Conservation (phyloP, 2,888 invertebrate genomes). For the Caenorhabditis macrosperma region DNA sequence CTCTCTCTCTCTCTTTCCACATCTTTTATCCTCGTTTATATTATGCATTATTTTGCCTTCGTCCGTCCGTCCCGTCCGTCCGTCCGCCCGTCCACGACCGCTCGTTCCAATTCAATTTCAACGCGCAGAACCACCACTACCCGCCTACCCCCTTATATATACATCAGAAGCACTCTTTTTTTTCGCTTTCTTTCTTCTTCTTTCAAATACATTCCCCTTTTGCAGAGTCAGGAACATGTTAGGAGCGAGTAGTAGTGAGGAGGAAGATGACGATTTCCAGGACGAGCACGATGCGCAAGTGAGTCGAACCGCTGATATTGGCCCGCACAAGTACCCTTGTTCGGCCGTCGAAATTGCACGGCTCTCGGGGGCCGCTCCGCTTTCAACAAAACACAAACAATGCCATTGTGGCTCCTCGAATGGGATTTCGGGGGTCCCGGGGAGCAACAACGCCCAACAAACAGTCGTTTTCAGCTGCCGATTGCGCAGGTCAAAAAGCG, state of each 20-base stretch:
- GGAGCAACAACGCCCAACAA: constrained; percentile 29
- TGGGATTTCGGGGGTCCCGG: constrained; percentile 28
- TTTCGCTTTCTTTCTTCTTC: not conserved
- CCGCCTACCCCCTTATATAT: constrained; percentile 6
- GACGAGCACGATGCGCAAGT: constrained; percentile 70
- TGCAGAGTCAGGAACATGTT: constrained; percentile 75
- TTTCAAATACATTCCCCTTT: constrained; percentile 5
- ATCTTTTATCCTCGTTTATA: constrained; percentile 42
- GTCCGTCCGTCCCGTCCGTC: constrained; percentile 25
- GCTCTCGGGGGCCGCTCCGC: not conserved
- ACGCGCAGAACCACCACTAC: constrained; percentile 23
- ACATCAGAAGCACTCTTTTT: constrained; percentile 17
- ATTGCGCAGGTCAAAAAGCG: constrained; percentile 61
- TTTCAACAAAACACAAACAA: constrained; percentile 35
- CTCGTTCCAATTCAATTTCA: constrained; percentile 44
- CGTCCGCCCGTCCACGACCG: constrained; percentile 32
- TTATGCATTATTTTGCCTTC: constrained; percentile 44
- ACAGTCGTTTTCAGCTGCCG: constrained; percentile 39
- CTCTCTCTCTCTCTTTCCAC: constrained; percentile 28
- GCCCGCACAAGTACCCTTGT: constrained; percentile 40
- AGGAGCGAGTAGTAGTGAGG: constrained; percentile 80
- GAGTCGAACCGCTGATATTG: constrained; percentile 43
- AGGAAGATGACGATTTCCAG: constrained; percentile 79
- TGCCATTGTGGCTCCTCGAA: constrained; percentile 19
- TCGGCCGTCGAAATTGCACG: constrained; percentile 37